A percentile compares a stretch with the other conserved stretches of the same genome.
phyloP scores from a whole-genome alignment of 2,888 invertebrate species.

The Oasisia sp. region DNA sequence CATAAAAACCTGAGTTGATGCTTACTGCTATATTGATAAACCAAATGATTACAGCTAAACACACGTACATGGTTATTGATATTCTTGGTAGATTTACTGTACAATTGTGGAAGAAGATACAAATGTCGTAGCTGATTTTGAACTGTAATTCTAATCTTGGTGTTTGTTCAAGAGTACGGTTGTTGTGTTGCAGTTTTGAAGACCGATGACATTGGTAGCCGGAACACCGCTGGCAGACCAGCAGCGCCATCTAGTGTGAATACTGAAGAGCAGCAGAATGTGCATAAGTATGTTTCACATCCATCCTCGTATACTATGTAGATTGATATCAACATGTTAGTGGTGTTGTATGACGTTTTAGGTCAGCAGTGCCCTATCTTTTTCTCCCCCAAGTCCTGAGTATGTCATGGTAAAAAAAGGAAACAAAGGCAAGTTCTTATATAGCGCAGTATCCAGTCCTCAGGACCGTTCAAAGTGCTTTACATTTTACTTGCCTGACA shows the following conservation, averaged over 20 bases:
- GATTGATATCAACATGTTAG: background rate
- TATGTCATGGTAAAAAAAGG: no score
- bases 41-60: no score
- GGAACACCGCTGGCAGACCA: background rate
- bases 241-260: conserved; percentile 4
- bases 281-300: background rate
- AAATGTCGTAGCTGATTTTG: background rate
- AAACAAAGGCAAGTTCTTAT: no score
- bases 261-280: background rate
- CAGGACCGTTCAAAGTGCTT: no score
- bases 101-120: background rate
- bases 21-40: no score
- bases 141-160: background rate
- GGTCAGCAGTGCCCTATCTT: background rate
- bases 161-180: background rate
- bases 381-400: no score
- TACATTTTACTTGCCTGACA: no score
- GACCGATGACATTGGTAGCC: background rate
- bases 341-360: background rate
- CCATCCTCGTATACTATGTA: background rate
- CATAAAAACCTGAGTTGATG: no score
- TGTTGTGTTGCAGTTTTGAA: background rate
- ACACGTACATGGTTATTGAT: background rate
- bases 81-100: background rate
- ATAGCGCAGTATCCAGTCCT: no score